Evolutionary conservation across 2,797 vertebrate genomes (phyloP), one percentile per base, ranked within the genome.

Genomic region (Micromesistius poutassou): DNA sequence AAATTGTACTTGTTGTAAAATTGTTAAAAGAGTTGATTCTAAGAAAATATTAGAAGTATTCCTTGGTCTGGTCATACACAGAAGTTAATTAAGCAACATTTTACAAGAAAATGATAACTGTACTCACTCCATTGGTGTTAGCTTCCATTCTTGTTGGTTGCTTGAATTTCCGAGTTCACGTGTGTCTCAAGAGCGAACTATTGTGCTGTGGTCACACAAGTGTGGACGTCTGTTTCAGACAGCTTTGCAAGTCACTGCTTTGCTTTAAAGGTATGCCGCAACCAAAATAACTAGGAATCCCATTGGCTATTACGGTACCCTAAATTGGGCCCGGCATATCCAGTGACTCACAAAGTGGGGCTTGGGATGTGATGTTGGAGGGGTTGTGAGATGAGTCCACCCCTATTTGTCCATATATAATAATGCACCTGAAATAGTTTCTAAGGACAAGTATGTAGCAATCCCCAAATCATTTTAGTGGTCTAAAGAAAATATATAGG

Each of bases 281-380:
- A 82, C 91, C 77, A 88, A 93, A 93, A 93, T 92, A 92, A 80
- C 81, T 25, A 55, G 82, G 73, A 12, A 76, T 30, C 79, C 81
- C 78, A 91, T 87, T 89, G 90, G 87, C 75, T 83, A 5, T 9
- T 30, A 30, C 3, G 68, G 28, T 31, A 71, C 28, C 68, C 68
- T 30, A 71, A 71, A 71, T 71, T 31, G 13, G 55, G 68, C 68
- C 68, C 16, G 68, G 68, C 68, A 31, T 71, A 31, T 31, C 19
- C 10, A 71, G 30, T 9, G 22, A 62, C 19, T 62, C 22, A n/a
- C 55, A 62, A 62, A 62, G 55, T 62, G 55, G 55, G 55, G 55
- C 1, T 62, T 7, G n/a, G 5, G n/a, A 62, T 22, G 1, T n/a
- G 22, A 62, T 62, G n/a, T 62, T 62, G 55, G 55, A 62, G 5